Percentiles rank a stretch among this genome's conserved stretches.
These are phyloP conservation scores for Drosophila kepulauana DNA, from an alignment of 1,140 invertebrate genomes.

Conservation along the genomic window DNA sequence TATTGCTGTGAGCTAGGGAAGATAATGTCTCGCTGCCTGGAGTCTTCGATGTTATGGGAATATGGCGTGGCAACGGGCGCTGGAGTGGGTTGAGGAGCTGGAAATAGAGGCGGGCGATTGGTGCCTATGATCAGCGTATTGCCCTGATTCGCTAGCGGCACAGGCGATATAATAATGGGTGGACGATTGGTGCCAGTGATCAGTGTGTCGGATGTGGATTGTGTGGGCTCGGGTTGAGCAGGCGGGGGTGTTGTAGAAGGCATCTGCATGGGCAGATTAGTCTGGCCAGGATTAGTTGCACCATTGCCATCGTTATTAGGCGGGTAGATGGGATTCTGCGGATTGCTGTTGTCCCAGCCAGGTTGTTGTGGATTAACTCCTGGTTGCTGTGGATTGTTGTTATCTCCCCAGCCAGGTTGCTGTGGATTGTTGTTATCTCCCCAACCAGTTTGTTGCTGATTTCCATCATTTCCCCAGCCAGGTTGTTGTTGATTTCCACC, in stretches of 20 bases:
- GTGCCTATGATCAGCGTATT: constrained; percentile 10
- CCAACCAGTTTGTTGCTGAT: background rate
- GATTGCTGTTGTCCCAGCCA: background rate
- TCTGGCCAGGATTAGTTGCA: background rate
- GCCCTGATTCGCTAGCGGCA: background rate
- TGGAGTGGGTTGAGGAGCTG: constrained; percentile 1
- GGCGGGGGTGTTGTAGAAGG: constrained; percentile 11
- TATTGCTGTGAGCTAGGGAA: constrained; percentile 18
- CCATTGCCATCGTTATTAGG: constrained; percentile 8
- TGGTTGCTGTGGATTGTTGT: background rate
- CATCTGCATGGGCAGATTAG: constrained; percentile 9
- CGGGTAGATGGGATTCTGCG: background rate
- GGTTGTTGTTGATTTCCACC: background rate
- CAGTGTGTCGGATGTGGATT: background rate
- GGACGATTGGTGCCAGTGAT: constrained; percentile 19
- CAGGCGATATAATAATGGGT: constrained; percentile 6
- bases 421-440: background rate
- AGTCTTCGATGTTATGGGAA: constrained; percentile 4
- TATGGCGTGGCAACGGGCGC: background rate
- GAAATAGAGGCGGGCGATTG: constrained; percentile 27
- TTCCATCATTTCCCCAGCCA: background rate
- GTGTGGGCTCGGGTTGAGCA: background rate
- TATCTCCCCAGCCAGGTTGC: background rate
- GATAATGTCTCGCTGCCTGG: constrained; percentile 10
- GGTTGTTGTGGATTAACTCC: background rate